A percentile compares a stretch with the other conserved stretches of the same genome.
Conservation (phyloP, 2,113 vertebrate genomes). For the Grallaria varia region DNA sequence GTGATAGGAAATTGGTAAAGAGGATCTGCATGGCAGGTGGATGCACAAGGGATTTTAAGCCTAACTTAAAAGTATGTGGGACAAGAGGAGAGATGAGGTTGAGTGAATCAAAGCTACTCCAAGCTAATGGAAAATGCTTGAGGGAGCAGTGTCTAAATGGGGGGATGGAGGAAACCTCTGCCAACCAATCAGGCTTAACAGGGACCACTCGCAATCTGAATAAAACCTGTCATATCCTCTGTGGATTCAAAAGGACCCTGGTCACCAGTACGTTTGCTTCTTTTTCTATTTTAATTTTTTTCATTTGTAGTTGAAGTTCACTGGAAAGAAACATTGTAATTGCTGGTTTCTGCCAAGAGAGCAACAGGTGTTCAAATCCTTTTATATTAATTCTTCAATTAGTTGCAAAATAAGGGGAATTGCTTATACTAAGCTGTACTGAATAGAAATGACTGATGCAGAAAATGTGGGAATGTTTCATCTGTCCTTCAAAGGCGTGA, state of each 20-base stretch:
- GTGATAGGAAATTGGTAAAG: background rate
- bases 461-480: conserved; percentile 46
- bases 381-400: conserved; percentile 65
- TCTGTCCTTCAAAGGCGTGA: conserved; percentile 9
- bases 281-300: background rate
- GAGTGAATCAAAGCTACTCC: background rate
- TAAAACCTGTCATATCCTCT: background rate
- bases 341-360: conserved; percentile 38
- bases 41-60: background rate
- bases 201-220: background rate
- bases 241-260: background rate
- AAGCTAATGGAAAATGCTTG: background rate
- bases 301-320: background rate
- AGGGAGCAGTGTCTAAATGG: background rate
- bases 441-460: conserved; percentile 50
- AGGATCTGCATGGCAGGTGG: background rate
- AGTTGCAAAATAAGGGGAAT: conserved; percentile 23
- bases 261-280: background rate
- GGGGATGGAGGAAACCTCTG: background rate
- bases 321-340: conserved; percentile 21
- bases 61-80: background rate
- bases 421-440: conserved; percentile 48
- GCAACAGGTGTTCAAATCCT: conserved; percentile 55
- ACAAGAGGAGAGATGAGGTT: background rate
- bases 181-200: background rate